These are phyloP conservation scores for Allobates femoralis DNA, from an alignment of 2,797 vertebrate species.

Conservation along the genomic window DNA sequence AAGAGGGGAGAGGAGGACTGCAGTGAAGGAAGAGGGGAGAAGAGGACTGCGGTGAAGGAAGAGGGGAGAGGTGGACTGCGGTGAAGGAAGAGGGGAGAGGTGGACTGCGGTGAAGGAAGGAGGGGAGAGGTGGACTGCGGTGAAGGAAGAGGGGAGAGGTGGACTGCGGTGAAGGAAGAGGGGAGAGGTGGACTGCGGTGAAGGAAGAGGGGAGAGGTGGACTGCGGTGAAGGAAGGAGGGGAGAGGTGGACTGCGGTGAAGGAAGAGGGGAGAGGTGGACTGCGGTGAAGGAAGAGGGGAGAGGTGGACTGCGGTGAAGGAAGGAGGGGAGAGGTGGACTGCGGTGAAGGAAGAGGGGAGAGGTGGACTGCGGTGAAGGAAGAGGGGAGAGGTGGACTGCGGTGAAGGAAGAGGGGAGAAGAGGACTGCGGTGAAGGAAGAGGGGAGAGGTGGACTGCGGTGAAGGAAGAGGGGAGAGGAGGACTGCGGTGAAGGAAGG, in stretches of 20 bases:
- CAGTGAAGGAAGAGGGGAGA: too few relatives aligned
- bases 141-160: background rate
- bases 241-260: background rate
- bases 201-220: background rate
- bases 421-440: background rate
- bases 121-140: background rate
- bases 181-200: too few relatives aligned
- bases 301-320: background rate
- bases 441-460: background rate
- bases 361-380: too few relatives aligned
- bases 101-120: too few relatives aligned
- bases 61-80: background rate
- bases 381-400: background rate
- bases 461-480: background rate
- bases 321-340: background rate
- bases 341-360: background rate
- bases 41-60: too few relatives aligned
- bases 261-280: background rate
- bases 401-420: background rate
- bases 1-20: too few relatives aligned
- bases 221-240: background rate
- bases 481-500: background rate
- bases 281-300: background rate
- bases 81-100: too few relatives aligned
- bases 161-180: too few relatives aligned